Evolutionary conservation across 1,140 invertebrate species (phyloP).

Genomic region (Drosophila pachea): DNA sequence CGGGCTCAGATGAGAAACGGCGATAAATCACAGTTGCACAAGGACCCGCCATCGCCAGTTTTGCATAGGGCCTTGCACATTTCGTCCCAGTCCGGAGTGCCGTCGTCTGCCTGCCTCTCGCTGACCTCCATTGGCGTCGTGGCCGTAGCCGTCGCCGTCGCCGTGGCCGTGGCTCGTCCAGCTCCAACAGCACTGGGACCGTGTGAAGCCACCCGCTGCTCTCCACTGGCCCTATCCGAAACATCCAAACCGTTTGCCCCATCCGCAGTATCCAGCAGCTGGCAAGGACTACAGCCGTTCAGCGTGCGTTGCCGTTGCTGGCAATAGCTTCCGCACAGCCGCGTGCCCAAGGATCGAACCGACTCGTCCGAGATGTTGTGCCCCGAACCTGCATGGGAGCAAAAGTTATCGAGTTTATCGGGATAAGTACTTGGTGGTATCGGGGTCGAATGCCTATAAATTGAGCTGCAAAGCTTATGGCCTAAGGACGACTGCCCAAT

Average conservation of each 20-base stretch:
- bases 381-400: neutral
- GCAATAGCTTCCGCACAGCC: slow-evolving; percentile 64
- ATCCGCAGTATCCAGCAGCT: slow-evolving; percentile 41
- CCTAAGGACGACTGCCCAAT: too few species aligned
- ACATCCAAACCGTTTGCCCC: slow-evolving; percentile 39
- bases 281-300: slow-evolving; percentile 67
- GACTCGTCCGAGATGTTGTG: slow-evolving; percentile 4
- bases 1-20: slow-evolving; percentile 72
- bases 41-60: slow-evolving; percentile 80
- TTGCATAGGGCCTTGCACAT: slow-evolving; percentile 80
- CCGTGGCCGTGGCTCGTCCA: neutral
- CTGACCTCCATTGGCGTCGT: neutral
- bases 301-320: slow-evolving; percentile 47
- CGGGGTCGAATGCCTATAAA: too few species aligned
- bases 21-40: slow-evolving; percentile 81
- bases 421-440: too few species aligned
- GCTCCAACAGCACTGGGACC: slow-evolving; percentile 38
- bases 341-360: slow-evolving; percentile 25
- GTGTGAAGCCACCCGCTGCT: slow-evolving; percentile 50
- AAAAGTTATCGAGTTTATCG: neutral
- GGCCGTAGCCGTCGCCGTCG: neutral
- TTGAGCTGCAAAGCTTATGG: too few species aligned
- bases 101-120: neutral
- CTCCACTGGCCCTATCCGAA: slow-evolving; percentile 44
- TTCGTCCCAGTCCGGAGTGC: slow-evolving; percentile 77